These are phyloP conservation scores for Oscheius sp. DNA, from an alignment of 1,140 invertebrate genomes.

Conservation along the genomic window DNA sequence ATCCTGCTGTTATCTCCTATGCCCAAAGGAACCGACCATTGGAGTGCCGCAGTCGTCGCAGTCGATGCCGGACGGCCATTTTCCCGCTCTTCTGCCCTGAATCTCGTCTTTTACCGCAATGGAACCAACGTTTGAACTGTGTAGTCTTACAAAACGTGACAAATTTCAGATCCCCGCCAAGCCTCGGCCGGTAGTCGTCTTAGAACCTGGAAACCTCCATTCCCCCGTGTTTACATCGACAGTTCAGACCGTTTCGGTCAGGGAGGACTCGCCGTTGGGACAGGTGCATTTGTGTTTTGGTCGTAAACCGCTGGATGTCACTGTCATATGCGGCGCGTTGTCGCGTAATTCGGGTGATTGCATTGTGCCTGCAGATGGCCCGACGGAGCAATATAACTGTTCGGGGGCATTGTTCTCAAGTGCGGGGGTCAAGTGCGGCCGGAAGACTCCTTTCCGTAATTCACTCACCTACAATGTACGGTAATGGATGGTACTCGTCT, in stretches of 20 bases:
- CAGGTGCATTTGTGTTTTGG: slow-evolving; percentile 37
- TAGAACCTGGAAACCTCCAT: slow-evolving; percentile 30
- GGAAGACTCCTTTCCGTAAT: too few relatives aligned
- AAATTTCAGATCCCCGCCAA: slow-evolving; percentile 22
- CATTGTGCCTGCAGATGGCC: slow-evolving; percentile 1
- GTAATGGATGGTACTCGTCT: too few relatives aligned
- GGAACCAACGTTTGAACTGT: slow-evolving; percentile 27
- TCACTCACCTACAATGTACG: too few relatives aligned
- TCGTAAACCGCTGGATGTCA: neutral
- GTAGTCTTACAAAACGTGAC: neutral
- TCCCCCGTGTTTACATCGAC: slow-evolving; percentile 30
- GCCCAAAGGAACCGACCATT: slow-evolving; percentile 5
- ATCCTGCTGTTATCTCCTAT: neutral
- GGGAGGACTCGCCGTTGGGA: slow-evolving; percentile 42
- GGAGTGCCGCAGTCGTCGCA: slow-evolving; percentile 20
- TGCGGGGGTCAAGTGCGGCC: too few relatives aligned
- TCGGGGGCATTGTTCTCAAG: slow-evolving; percentile 1
- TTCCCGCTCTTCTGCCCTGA: slow-evolving; percentile 17
- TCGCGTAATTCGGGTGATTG: slow-evolving; percentile 21
- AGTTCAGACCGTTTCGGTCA: slow-evolving; percentile 23
- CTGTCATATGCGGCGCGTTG: slow-evolving; percentile 23
- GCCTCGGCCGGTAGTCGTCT: slow-evolving; percentile 2
- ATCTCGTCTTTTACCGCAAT: slow-evolving; percentile 33
- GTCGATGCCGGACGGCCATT: slow-evolving; percentile 28
- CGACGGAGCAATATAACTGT: neutral